Base-by-base conservation (phyloP, 2,888 invertebrate genomes). In the Spilosoma lubricipeda region DNA sequence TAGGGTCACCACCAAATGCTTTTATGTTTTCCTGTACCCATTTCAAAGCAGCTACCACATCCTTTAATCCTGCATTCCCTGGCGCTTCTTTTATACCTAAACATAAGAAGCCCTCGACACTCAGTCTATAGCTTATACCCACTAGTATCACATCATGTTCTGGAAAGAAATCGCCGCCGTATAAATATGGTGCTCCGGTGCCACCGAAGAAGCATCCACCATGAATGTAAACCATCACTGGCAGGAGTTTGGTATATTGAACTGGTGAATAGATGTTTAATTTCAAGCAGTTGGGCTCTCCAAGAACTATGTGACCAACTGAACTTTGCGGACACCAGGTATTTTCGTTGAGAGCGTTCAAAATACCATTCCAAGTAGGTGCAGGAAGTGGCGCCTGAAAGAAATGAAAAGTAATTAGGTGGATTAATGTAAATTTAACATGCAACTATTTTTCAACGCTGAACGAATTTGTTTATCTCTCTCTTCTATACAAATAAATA, bases 191-290 rank as follows among this genome's bases (percentile, higher is more conserved):
- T 27, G 96, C 95, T 1, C 97, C 96, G 0, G 96, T 96, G 48
- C 97, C 97, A 79, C 96, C 95, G 15, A 96, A 93, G 86, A 96
- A 97, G 77, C 96, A 96, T 0, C 97, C 97, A 4, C 97, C 97
- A 81, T 97, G 97, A 30, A 97, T 93, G 92, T 96, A 97, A 5
- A 97, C 96, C 96, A 97, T 96, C 0, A 97, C 97, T 0, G 97
- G 96, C 0, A 96, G 87, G 67, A 78, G 82, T 75, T 79, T 83
- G 3, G 72, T 72, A 45, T 77, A 73, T 3, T 82, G 78, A 2
- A 86, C 82, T 3, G 95, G 95, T 0, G 92, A 85, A 84, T 94
- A 94, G 66, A 95, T 85, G 82, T 95, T 93, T 1, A 95, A 88
- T 56, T 93, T 93, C 36, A 95, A 85, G 78, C 95, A 95, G 89